A percentile compares a stretch with the other conserved stretches of the same genome.
Conservation (phyloP, 2,797 vertebrate genomes). For the Sphenopsis melanotis region DNA sequence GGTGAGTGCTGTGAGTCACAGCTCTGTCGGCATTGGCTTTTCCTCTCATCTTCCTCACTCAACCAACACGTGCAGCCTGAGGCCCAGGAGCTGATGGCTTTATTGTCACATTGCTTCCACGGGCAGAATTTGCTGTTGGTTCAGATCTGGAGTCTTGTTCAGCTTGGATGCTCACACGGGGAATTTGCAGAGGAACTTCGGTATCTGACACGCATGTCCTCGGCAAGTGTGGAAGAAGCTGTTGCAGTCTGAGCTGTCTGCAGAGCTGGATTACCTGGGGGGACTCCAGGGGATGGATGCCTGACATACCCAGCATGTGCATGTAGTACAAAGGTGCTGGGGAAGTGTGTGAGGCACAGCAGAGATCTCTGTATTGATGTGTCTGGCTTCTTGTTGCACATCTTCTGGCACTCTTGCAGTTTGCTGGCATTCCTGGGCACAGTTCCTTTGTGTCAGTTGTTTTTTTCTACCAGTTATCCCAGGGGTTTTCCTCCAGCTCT, state of each 20-base stretch:
- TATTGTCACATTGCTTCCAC: neutral
- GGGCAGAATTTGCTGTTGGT: neutral
- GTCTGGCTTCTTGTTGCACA: neutral
- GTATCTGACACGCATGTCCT: neutral
- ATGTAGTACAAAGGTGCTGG: neutral
- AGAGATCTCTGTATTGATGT: neutral
- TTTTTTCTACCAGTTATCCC: neutral
- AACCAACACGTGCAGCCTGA: neutral
- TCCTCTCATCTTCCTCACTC: neutral
- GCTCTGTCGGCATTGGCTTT: neutral
- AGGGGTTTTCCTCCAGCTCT: neutral
- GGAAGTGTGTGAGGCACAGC: neutral
- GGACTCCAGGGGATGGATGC: neutral
- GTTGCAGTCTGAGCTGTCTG: neutral
- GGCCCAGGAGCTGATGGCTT: neutral
- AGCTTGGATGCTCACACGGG: neutral
- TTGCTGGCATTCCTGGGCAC: neutral
- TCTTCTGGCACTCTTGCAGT: neutral
- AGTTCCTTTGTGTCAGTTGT: neutral
- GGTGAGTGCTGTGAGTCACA: neutral
- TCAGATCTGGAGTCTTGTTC: neutral
- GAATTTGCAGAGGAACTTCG: neutral
- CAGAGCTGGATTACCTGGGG: neutral
- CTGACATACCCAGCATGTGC: neutral
- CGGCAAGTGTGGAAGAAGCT: neutral